These are phyloP conservation scores for Acleris cristana DNA, from an alignment of 2,888 invertebrate species.

Conservation along the genomic window DNA sequence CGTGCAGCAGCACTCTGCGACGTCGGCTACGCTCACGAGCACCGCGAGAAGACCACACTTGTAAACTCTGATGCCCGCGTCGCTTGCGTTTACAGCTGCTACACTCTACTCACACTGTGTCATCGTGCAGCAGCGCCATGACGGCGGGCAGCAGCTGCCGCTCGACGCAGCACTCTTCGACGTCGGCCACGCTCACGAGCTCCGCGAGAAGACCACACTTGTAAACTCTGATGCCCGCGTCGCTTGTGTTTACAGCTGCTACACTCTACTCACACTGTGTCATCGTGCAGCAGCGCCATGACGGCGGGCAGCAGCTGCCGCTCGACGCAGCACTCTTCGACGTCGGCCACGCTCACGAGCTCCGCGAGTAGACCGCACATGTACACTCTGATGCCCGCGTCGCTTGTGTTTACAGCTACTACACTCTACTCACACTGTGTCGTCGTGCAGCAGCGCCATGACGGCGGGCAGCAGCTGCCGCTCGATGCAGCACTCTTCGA, in stretches of 20 bases:
- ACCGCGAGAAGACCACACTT: too few relatives aligned
- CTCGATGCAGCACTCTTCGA: conserved; percentile 62
- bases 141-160: conserved; percentile 66
- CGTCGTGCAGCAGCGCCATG: conserved; percentile 65
- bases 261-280: conserved; percentile 61
- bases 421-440: conserved; percentile 61
- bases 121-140: too few relatives aligned
- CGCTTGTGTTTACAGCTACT: conserved; percentile 46
- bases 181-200: too few relatives aligned
- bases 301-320: conserved; percentile 66
- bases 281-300: conserved; percentile 65
- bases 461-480: conserved; percentile 66
- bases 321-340: conserved; percentile 62
- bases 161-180: too few relatives aligned
- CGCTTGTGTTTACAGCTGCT: conserved; percentile 44
- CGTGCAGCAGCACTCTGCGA: too few relatives aligned
- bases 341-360: conserved; percentile 56
- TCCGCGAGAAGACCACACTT: too few relatives aligned
- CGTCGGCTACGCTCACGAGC: too few relatives aligned
- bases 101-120: too few relatives aligned
- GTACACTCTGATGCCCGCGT: conserved; percentile 62
- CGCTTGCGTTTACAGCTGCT: too few relatives aligned
- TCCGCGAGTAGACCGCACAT: conserved; percentile 62
- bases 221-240: too few relatives aligned
- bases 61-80: too few relatives aligned